These are phyloP conservation scores for Harpagoxenus sublaevis DNA, from an alignment of 2,888 invertebrate species.

Conservation along the genomic window DNA sequence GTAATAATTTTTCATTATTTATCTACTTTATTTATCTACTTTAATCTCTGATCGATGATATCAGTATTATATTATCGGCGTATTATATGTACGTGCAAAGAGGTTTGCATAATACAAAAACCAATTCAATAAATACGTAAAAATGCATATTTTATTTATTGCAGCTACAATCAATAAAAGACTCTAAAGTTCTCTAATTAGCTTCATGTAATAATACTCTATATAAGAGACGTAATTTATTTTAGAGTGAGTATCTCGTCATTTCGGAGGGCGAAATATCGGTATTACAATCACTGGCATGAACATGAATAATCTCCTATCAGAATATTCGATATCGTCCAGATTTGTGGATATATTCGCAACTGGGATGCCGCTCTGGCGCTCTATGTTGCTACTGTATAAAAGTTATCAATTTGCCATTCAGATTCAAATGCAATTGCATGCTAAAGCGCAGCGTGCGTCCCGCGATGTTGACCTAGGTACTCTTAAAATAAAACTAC, in stretches of 20 bases:
- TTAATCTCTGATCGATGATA: slow-evolving; percentile 1
- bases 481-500: slow-evolving; percentile 40
- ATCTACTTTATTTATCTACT: neutral
- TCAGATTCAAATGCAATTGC: slow-evolving; percentile 38
- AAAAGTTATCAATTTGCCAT: slow-evolving; percentile 34
- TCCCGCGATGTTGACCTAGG: slow-evolving; percentile 28
- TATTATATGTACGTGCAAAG: neutral
- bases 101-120: neutral
- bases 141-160: slow-evolving; percentile 1
- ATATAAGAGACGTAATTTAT: neutral
- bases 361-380: neutral
- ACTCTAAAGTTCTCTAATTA: neutral
- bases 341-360: slow-evolving; percentile 2
- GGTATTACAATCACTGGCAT: slow-evolving; percentile 3
- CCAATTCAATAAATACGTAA: neutral
- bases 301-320: slow-evolving; percentile 3
- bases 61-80: neutral
- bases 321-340: slow-evolving; percentile 17
- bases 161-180: neutral
- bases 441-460: neutral
- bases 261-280: neutral
- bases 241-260: neutral
- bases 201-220: neutral
- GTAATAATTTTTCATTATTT: slow-evolving; percentile 13
- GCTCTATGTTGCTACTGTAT: slow-evolving; percentile 1